phyloP scores from a whole-genome alignment of 2,113 vertebrate species.

The Gopherus evgoodei region DNA sequence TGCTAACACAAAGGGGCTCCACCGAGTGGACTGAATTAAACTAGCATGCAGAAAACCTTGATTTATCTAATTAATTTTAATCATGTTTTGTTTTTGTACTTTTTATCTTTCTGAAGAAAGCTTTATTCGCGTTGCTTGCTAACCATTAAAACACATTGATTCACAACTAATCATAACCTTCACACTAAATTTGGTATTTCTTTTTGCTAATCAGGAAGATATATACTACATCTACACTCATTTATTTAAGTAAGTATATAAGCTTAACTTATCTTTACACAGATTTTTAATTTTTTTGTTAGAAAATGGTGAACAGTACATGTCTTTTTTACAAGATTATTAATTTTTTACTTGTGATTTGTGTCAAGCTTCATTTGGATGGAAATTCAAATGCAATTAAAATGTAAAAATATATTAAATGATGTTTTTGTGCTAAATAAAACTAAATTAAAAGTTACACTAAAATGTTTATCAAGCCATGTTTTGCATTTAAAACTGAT shows the following conservation, averaged over 20 bases:
- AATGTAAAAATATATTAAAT: no score
- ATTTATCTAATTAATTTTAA: background rate
- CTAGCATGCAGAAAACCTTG: background rate
- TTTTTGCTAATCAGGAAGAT: background rate
- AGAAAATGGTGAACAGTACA: background rate
- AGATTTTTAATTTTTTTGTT: background rate
- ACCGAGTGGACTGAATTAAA: background rate
- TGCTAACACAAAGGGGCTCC: background rate
- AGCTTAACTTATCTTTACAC: background rate
- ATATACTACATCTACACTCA: background rate
- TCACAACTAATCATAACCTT: background rate
- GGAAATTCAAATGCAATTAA: background rate
- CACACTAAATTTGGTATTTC: background rate
- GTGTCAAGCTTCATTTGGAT: background rate
- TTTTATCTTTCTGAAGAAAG: background rate
- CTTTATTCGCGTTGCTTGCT: background rate
- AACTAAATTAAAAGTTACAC: background rate
- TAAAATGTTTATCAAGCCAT: background rate
- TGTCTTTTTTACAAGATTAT: background rate
- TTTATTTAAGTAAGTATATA: background rate
- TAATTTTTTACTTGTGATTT: background rate
- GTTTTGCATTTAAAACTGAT: background rate
- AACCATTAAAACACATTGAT: background rate
- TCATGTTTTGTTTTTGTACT: background rate
- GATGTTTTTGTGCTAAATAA: no score